These are phyloP conservation scores for Porites evermanni DNA, from an alignment of 92 coral and sea anemone genomes.

Conservation along the genomic window DNA sequence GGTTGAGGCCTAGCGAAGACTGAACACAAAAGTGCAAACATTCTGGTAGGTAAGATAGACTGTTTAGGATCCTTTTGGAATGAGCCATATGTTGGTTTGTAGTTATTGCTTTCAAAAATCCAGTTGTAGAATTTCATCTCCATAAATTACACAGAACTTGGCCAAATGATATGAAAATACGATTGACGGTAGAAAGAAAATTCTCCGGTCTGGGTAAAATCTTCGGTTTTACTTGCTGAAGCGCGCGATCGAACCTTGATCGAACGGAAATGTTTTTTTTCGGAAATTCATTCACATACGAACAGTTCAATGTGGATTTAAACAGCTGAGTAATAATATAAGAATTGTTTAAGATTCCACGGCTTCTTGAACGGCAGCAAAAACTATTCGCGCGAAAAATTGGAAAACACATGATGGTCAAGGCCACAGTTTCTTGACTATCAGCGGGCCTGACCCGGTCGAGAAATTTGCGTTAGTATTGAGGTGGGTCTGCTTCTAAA, in stretches of 20 bases:
- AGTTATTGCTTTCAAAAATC: constrained; percentile 55
- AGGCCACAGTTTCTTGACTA: background rate
- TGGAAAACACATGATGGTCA: background rate
- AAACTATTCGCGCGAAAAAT: background rate
- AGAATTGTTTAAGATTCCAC: constrained; percentile 6
- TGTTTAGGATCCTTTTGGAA: constrained; percentile 54
- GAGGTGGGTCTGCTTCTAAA: constrained; percentile 25
- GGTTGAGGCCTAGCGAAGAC: background rate
- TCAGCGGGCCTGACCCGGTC: background rate
- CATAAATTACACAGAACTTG: constrained; percentile 45
- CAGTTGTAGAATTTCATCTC: constrained; percentile 50
- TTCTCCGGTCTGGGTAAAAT: background rate
- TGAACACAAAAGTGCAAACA: constrained; percentile 30
- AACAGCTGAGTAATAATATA: constrained; percentile 10
- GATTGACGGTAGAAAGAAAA: background rate
- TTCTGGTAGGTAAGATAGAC: constrained; percentile 33
- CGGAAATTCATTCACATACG: constrained; percentile 31
- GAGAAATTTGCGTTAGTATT: constrained; percentile 13
- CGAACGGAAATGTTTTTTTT: constrained; percentile 39
- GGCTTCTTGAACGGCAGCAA: constrained; percentile 9
- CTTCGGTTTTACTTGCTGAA: background rate
- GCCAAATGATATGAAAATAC: constrained; percentile 26
- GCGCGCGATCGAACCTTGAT: constrained; percentile 22
- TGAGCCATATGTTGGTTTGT: constrained; percentile 54
- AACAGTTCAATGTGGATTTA: constrained; percentile 18